phyloP scores from a whole-genome alignment of 2,797 vertebrate genomes.

The Ctenosaura bakeri region DNA sequence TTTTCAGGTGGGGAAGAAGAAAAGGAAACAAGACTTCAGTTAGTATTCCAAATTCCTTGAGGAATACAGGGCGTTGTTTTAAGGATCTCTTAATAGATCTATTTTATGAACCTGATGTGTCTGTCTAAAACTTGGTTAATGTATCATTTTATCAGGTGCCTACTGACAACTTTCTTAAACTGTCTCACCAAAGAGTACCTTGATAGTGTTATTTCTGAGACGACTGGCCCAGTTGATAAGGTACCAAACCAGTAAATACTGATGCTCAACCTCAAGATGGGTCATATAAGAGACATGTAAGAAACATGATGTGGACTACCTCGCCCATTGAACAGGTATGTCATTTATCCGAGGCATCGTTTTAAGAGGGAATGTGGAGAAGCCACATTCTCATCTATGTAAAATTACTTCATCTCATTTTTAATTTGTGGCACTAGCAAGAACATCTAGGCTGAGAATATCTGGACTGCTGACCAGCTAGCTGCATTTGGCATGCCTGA shows the following conservation, averaged over 20 bases:
- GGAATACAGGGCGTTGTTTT: conserved; percentile 32
- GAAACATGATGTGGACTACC: not conserved
- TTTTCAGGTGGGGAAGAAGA: conserved; percentile 46
- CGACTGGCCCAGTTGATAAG: not conserved
- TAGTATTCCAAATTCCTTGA: conserved; percentile 52
- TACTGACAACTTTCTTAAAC: conserved; percentile 15
- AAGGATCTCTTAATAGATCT: conserved; percentile 43
- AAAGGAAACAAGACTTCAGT: conserved; percentile 36
- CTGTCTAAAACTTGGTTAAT: conserved; percentile 56
- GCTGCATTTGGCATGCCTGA: not conserved
- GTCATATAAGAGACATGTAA: not conserved
- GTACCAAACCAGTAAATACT: not conserved
- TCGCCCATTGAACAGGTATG: not conserved
- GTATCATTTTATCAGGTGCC: not conserved
- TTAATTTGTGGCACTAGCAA: not conserved
- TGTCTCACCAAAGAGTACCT: conserved; percentile 48
- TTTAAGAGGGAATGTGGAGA: not conserved
- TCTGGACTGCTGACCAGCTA: not conserved
- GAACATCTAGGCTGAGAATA: not conserved
- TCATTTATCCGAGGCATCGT: not conserved
- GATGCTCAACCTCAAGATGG: not conserved
- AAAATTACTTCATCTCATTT: not conserved
- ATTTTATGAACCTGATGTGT: not conserved
- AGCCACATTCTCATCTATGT: not conserved
- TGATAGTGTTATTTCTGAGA: conserved; percentile 41